Evolutionary conservation across 2,888 invertebrate genomes (phyloP).

Genomic region (Lepidocyrtoides sp.): DNA sequence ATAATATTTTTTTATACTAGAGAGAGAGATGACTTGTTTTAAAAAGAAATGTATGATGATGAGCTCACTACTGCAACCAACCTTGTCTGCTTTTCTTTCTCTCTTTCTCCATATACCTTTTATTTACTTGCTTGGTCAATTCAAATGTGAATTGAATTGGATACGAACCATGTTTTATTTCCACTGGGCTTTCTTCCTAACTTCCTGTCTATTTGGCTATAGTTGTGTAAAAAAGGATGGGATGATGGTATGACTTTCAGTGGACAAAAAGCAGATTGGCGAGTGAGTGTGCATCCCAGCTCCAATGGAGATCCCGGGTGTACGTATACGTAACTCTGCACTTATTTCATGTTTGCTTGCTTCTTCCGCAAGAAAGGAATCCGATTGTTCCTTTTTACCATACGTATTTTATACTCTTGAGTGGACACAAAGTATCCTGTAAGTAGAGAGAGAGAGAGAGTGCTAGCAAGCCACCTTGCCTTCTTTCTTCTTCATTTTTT

Average conservation of each 20-base stretch:
- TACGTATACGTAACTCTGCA: background rate
- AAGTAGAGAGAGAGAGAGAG: too few relatives aligned
- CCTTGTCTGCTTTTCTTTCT: too few relatives aligned
- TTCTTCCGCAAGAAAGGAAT: background rate
- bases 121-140: slow-evolving; percentile 20
- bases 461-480: too few relatives aligned
- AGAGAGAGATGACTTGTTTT: too few relatives aligned
- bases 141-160: slow-evolving; percentile 8
- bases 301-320: background rate
- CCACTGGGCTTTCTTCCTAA: background rate
- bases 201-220: slow-evolving; percentile 20
- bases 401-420: slow-evolving; percentile 2
- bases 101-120: too few relatives aligned
- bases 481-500: background rate
- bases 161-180: slow-evolving; percentile 1
- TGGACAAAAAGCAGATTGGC: slow-evolving; percentile 31
- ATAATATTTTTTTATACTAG: too few relatives aligned
- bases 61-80: too few relatives aligned
- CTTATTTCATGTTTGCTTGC: slow-evolving; percentile 15
- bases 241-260: too few relatives aligned
- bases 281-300: background rate
- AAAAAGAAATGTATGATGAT: too few relatives aligned
- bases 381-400: slow-evolving; percentile 23
- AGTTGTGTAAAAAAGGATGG: too few relatives aligned
- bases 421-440: slow-evolving; percentile 18